Percentiles rank a stretch among this genome's conserved stretches.
Evolutionary conservation across 2,888 invertebrate species (phyloP).

Genomic region (Drosophila barbarae): DNA sequence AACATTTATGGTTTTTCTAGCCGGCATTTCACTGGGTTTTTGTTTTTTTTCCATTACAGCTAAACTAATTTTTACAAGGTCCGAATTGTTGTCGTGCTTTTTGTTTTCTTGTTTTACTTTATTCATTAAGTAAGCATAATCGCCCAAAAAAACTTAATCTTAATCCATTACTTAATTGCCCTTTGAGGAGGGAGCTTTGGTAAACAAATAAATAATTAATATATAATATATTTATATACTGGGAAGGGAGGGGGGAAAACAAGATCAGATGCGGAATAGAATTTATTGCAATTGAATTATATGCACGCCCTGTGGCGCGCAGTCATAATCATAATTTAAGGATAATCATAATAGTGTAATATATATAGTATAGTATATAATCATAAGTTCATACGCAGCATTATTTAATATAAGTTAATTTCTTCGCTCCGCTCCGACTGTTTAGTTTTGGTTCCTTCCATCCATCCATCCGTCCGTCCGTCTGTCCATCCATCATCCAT

Average conservation of each 20-base stretch:
- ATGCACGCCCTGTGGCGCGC: conserved; percentile 3
- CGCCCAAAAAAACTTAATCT: conserved; percentile 13
- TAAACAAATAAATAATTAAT: conserved; percentile 13
- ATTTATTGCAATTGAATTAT: conserved; percentile 42
- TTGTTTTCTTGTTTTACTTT: background rate
- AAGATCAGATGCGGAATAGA: conserved; percentile 18
- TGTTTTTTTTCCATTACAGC: conserved; percentile 4
- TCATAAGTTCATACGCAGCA: conserved; percentile 79
- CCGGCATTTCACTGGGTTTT: conserved; percentile 12
- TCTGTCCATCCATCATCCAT: background rate
- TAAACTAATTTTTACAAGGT: conserved; percentile 28
- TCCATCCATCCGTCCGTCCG: conserved; percentile 9
- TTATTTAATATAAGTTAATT: conserved; percentile 64
- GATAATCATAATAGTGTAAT: conserved; percentile 46
- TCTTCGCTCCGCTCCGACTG: conserved; percentile 12
- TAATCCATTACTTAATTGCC: conserved; percentile 56
- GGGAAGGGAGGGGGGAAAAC: background rate
- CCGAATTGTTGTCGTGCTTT: conserved; percentile 14
- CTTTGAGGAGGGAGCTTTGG: conserved; percentile 59
- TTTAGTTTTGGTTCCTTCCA: conserved; percentile 3
- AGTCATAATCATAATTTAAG: conserved; percentile 37
- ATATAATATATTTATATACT: background rate
- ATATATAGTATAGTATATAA: conserved; percentile 67
- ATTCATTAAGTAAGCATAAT: conserved; percentile 4
- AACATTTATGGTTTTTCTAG: conserved; percentile 13